Evolutionary conservation across 2,888 invertebrate genomes (phyloP).

Genomic region (Syrphus vitripennis): DNA sequence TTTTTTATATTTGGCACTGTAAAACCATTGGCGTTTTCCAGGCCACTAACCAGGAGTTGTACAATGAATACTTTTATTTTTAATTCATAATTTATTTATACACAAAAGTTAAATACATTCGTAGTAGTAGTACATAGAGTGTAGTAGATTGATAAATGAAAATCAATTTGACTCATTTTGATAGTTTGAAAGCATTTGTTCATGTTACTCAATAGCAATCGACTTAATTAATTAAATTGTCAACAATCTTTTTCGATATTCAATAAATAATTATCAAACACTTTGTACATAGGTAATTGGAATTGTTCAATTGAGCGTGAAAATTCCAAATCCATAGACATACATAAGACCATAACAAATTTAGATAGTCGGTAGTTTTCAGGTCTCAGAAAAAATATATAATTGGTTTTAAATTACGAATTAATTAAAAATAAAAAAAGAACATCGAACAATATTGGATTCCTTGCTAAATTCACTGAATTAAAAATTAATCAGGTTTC

Average conservation of each 20-base stretch:
- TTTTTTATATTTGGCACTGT: no score
- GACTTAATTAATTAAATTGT: not conserved
- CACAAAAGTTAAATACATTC: no score
- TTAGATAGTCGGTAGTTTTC: not conserved
- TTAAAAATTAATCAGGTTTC: not conserved
- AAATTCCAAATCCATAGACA: constrained; percentile 21
- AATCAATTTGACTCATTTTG: no score
- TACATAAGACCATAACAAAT: not conserved
- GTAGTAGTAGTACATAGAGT: no score
- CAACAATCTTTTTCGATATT: not conserved
- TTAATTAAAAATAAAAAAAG: not conserved
- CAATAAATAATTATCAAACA: not conserved
- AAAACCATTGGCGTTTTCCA: no score
- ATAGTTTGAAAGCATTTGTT: no score
- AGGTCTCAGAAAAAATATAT: not conserved
- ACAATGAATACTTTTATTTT: no score
- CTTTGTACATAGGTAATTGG: no score
- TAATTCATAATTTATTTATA: no score
- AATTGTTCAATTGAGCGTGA: not conserved
- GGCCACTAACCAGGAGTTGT: no score
- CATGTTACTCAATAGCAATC: no score
- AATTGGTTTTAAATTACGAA: constrained; percentile 17
- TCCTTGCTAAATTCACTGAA: constrained; percentile 6
- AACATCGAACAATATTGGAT: not conserved
- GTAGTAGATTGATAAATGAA: no score